A percentile compares a stretch with the other conserved stretches of the same genome.
These are phyloP conservation scores for Cabera pusaria DNA, from an alignment of 2,888 invertebrate genomes.

Conservation along the genomic window DNA sequence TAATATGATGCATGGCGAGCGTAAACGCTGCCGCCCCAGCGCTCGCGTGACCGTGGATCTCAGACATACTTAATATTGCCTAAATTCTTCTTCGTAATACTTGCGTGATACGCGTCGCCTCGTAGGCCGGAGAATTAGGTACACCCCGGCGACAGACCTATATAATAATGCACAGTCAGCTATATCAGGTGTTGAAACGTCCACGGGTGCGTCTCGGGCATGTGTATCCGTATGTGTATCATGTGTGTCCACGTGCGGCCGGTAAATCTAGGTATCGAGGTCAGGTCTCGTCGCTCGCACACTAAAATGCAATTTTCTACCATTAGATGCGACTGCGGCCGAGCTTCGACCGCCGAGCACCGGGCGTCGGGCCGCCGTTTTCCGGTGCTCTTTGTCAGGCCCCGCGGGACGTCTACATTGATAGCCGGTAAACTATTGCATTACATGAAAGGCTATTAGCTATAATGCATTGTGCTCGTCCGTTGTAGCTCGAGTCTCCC, in stretches of 20 bases:
- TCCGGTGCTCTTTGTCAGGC: too few species aligned
- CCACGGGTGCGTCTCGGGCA: background rate
- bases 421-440: slow-evolving; percentile 6
- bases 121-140: slow-evolving; percentile 1
- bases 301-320: slow-evolving; percentile 50
- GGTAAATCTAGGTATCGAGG: slow-evolving; percentile 16
- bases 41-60: background rate
- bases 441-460: slow-evolving; percentile 2
- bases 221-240: background rate
- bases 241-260: slow-evolving; percentile 9
- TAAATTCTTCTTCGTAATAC: slow-evolving; percentile 1
- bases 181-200: background rate
- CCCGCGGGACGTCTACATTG: slow-evolving; percentile 5
- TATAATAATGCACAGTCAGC: background rate
- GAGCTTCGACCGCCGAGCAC: slow-evolving; percentile 1
- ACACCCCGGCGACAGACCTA: too few species aligned
- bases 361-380: slow-evolving; percentile 3
- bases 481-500: too few species aligned
- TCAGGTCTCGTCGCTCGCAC: slow-evolving; percentile 19
- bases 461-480: slow-evolving; percentile 2
- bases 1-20: slow-evolving; percentile 7
- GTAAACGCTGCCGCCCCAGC: background rate
- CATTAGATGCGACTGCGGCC: slow-evolving; percentile 9
- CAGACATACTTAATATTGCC: background rate
- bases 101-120: too few species aligned